Evolutionary conservation across 1,140 invertebrate genomes (phyloP).

Genomic region (Leguminivora glycinivorella): DNA sequence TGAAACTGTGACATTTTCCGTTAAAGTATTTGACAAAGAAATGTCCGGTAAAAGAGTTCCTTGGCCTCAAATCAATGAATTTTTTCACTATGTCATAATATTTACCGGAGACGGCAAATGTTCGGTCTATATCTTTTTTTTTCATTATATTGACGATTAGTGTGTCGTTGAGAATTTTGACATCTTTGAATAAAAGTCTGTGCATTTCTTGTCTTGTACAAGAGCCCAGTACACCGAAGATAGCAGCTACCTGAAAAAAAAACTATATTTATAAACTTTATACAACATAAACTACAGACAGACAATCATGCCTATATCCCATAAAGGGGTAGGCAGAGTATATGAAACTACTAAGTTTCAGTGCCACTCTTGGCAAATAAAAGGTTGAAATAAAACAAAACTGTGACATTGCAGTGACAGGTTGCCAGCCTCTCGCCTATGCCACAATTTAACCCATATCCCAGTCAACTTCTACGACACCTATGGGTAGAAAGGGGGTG

Average conservation of each 20-base stretch:
- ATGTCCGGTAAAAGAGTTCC: not conserved
- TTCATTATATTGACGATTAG: not conserved
- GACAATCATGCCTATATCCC: too few species aligned
- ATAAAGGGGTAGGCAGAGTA: too few species aligned
- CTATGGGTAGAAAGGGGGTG: too few species aligned
- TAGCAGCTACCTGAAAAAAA: not conserved
- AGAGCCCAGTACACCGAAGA: not conserved
- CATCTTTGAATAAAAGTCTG: not conserved
- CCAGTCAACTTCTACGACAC: too few species aligned
- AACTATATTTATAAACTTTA: too few species aligned
- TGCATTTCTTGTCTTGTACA: not conserved
- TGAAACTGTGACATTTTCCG: not conserved
- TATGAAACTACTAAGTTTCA: too few species aligned
- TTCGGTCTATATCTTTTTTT: not conserved
- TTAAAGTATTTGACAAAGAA: not conserved
- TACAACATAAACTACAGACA: too few species aligned
- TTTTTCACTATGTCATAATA: not conserved
- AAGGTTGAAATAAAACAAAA: too few species aligned
- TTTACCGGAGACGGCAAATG: not conserved
- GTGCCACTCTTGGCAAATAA: too few species aligned
- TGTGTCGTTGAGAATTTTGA: not conserved
- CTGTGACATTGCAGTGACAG: too few species aligned
- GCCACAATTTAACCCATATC: too few species aligned
- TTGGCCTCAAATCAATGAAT: not conserved
- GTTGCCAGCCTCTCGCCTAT: too few species aligned